Conservation (phyloP, 92 coral and sea anemone genomes). For the Scolanthus callimorphus region DNA sequence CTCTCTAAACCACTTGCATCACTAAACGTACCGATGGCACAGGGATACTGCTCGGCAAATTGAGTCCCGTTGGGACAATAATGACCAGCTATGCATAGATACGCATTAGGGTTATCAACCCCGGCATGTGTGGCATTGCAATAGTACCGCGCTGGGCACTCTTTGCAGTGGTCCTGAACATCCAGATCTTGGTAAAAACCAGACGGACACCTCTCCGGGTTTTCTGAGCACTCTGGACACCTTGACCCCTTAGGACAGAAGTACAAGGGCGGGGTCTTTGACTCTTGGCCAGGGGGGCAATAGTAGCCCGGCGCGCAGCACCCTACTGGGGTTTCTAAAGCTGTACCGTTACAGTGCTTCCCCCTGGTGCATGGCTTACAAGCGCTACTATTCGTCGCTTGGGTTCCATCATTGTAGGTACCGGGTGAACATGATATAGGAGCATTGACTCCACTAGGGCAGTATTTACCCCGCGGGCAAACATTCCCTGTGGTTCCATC, state of each 20-base stretch:
- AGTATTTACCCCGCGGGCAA: conserved; percentile 79
- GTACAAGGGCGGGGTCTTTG: conserved; percentile 62
- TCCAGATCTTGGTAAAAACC: conserved; percentile 78
- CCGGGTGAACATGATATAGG: conserved; percentile 86
- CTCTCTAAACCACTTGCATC: conserved; percentile 78
- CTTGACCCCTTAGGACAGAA: conserved; percentile 74
- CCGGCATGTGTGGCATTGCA: conserved; percentile 89
- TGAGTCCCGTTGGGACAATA: conserved; percentile 85
- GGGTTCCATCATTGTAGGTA: conserved; percentile 65
- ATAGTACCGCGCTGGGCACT: conserved; percentile 81
- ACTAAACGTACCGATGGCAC: conserved; percentile 87
- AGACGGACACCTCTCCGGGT: conserved; percentile 76
- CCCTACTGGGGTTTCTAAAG: conserved; percentile 72
- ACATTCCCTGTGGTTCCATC: conserved; percentile 75
- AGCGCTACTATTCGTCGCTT: conserved; percentile 59
- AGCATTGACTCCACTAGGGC: conserved; percentile 71
- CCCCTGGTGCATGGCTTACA: conserved; percentile 85
- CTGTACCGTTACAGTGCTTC: conserved; percentile 82
- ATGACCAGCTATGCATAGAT: conserved; percentile 76
- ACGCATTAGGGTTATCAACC: conserved; percentile 59
- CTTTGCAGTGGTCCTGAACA: conserved; percentile 59
- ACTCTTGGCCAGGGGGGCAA: conserved; percentile 90
- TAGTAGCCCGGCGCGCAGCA: conserved; percentile 83
- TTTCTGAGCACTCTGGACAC: conserved; percentile 68
- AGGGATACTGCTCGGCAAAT: conserved; percentile 83